A percentile compares a stretch with the other conserved stretches of the same genome.
Conservation (phyloP, 2,888 invertebrate genomes). For the Zygogramma bicolorata region DNA sequence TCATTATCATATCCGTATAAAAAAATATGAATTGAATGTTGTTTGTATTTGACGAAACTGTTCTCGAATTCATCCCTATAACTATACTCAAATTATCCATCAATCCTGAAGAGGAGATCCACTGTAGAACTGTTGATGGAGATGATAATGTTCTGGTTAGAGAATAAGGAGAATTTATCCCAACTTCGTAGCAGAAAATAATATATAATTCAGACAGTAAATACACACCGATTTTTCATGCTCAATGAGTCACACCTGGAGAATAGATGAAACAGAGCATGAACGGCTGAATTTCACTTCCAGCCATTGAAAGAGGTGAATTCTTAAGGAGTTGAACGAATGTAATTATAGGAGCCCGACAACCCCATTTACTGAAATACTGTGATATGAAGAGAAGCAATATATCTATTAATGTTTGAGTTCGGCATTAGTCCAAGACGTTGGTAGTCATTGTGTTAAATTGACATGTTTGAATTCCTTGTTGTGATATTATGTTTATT, state of each 20-base stretch:
- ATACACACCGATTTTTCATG: slow-evolving; percentile 13
- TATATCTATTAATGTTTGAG: not conserved
- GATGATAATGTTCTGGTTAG: not conserved
- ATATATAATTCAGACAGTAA: not conserved
- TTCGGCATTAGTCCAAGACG: too few relatives aligned
- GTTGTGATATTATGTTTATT: too few relatives aligned
- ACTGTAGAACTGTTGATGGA: not conserved
- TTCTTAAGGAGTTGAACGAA: not conserved
- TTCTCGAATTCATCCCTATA: not conserved
- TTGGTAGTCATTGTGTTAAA: too few relatives aligned
- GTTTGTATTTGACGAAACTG: too few relatives aligned
- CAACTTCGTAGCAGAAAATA: not conserved
- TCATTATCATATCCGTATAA: too few relatives aligned
- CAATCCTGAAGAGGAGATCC: too few relatives aligned
- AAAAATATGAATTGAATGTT: too few relatives aligned
- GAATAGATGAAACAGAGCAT: slow-evolving; percentile 16
- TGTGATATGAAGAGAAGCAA: not conserved
- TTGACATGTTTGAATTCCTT: too few relatives aligned
- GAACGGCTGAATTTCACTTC: slow-evolving; percentile 21
- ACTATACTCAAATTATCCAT: not conserved
- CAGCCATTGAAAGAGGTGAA: not conserved
- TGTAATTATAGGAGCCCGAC: not conserved
- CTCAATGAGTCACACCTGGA: not conserved
- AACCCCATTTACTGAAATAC: not conserved
- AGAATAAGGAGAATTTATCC: not conserved